A percentile compares a stretch with the other conserved stretches of the same genome.
These are phyloP conservation scores for Trichonephila clavata DNA, from an alignment of 1,140 invertebrate genomes.

Conservation along the genomic window DNA sequence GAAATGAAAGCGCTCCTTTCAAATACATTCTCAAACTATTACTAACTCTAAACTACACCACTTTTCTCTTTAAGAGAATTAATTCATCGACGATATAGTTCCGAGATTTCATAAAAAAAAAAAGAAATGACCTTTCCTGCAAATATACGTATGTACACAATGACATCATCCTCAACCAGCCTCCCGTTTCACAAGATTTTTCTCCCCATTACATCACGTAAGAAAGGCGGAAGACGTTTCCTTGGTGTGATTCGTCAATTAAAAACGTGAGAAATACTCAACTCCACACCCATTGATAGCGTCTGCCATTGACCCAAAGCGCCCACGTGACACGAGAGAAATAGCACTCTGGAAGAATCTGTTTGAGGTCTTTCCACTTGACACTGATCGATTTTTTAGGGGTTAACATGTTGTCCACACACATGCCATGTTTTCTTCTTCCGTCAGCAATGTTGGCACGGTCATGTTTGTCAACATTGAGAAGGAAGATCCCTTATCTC, in stretches of 20 bases:
- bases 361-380: not conserved
- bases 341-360: not conserved
- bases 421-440: not conserved
- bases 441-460: not conserved
- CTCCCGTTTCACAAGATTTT: not conserved
- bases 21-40: no score
- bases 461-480: not conserved
- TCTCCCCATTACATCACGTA: not conserved
- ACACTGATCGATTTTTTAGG: constrained; percentile 2
- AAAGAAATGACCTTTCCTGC: not conserved
- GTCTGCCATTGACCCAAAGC: constrained; percentile 19
- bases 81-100: no score
- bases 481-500: no score
- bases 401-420: not conserved
- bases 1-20: no score
- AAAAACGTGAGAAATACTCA: not conserved
- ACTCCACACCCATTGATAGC: not conserved
- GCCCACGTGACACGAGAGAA: not conserved
- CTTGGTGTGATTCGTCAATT: not conserved
- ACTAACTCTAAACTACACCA: no score
- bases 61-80: no score
- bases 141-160: not conserved
- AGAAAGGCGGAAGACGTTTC: not conserved
- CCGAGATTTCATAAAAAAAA: no score
- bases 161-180: not conserved